These are phyloP conservation scores for Heteromormyrus szaboi DNA, from an alignment of 2,797 vertebrate species.

Conservation along the genomic window DNA sequence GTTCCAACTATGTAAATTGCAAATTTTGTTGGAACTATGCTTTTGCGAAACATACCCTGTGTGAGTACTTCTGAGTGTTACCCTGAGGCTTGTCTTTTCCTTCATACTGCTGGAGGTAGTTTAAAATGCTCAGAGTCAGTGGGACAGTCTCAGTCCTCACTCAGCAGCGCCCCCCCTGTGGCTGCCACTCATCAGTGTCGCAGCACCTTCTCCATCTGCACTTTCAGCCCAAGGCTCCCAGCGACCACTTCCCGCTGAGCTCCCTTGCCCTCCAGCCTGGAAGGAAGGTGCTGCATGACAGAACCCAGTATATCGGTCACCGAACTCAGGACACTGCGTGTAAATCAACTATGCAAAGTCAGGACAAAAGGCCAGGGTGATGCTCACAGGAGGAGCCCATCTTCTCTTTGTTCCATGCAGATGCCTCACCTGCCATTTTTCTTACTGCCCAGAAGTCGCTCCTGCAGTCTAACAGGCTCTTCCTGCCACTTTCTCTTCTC, in stretches of 20 bases:
- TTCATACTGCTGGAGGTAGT: neutral
- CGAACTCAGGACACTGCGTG: neutral
- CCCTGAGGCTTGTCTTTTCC: neutral
- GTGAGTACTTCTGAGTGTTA: neutral
- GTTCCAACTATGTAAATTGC: neutral
- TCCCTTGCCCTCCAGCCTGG: slow-evolving; percentile 5
- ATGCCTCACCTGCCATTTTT: slow-evolving; percentile 9
- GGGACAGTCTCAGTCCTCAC: neutral
- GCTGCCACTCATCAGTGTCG: slow-evolving; percentile 8
- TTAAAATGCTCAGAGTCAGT: neutral
- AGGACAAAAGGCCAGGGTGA: neutral
- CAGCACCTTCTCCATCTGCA: slow-evolving; percentile 9
- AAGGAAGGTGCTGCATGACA: neutral
- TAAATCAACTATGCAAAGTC: neutral
- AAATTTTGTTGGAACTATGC: neutral
- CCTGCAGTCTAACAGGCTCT: slow-evolving; percentile 51
- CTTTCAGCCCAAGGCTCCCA: neutral
- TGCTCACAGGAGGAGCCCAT: neutral
- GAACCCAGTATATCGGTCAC: neutral
- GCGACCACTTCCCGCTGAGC: neutral
- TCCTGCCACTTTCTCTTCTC: slow-evolving; percentile 51
- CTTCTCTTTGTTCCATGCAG: neutral
- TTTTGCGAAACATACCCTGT: neutral
- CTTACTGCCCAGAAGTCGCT: slow-evolving; percentile 30
- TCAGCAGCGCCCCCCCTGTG: slow-evolving; percentile 18